These are phyloP conservation scores for Sminthopsis crassicaudata DNA, from an alignment of 2,113 vertebrate species.

Conservation along the genomic window DNA sequence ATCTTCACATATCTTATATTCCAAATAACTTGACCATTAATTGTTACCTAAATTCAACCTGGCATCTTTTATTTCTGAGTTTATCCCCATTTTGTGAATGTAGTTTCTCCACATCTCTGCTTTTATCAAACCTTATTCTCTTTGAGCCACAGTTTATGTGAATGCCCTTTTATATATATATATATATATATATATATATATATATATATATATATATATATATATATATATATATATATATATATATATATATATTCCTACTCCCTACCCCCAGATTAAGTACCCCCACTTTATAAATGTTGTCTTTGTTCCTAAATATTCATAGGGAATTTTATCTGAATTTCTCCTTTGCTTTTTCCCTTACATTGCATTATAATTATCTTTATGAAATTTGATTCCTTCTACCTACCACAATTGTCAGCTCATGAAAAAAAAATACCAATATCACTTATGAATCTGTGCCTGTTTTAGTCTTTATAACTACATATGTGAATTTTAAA, in stretches of 20 bases:
- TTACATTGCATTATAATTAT: neutral
- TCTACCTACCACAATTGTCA: neutral
- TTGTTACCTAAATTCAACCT: neutral
- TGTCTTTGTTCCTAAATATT: neutral
- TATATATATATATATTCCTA: neutral
- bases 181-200: fast-evolving
- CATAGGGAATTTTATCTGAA: neutral
- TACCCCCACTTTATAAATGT: neutral
- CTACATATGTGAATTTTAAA: no score
- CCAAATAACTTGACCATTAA: neutral
- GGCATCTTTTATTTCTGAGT: neutral
- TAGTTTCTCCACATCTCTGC: neutral
- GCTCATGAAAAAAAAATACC: neutral
- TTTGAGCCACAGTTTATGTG: neutral
- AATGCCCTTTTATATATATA: neutral
- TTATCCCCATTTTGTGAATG: neutral
- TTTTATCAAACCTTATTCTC: neutral
- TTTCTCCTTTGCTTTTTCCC: neutral
- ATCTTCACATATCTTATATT: neutral
- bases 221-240: fast-evolving
- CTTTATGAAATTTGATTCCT: neutral
- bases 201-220: fast-evolving
- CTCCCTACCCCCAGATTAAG: neutral
- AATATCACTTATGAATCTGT: no score
- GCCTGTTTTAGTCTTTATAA: no score